Conservation (phyloP, 2,797 vertebrate species). For the Rhabdophis nuchalis region DNA sequence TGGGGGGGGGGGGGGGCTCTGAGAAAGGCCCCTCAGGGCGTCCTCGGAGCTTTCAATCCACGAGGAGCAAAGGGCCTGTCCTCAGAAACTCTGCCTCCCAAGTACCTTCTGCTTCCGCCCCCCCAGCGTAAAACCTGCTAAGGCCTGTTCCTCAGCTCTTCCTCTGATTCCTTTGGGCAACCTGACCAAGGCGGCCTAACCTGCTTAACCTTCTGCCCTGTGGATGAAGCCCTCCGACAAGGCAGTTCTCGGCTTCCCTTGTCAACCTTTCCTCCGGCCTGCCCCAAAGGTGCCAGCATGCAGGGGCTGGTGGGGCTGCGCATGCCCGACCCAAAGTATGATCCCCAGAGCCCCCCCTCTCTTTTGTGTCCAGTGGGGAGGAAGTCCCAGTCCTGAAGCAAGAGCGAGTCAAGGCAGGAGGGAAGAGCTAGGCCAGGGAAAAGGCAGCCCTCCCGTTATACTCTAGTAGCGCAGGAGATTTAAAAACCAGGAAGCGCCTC, state of each 20-base stretch:
- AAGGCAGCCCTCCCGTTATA: neutral
- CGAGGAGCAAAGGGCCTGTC: neutral
- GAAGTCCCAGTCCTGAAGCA: accelerated
- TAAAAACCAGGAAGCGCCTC: neutral
- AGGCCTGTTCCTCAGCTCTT: neutral
- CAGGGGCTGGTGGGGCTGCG: neutral
- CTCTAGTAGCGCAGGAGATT: accelerated
- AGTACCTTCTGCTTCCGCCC: neutral
- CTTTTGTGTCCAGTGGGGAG: no score
- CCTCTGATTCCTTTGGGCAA: neutral
- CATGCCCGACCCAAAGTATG: no score
- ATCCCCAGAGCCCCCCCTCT: no score
- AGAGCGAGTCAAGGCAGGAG: neutral
- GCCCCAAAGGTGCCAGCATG: neutral
- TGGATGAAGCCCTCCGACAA: slow-evolving; percentile 8
- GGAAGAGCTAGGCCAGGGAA: neutral
- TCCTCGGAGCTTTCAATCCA: neutral
- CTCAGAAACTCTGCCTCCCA: neutral
- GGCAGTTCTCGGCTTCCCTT: slow-evolving; percentile 46
- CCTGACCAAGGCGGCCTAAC: neutral
- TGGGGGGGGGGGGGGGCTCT: neutral
- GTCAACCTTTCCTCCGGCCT: slow-evolving; percentile 36
- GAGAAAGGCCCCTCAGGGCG: neutral
- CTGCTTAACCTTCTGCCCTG: neutral
- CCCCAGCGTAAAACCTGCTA: neutral